These are phyloP conservation scores for Epinephelus fuscoguttatus DNA, from an alignment of 2,113 vertebrate genomes.

Conservation along the genomic window DNA sequence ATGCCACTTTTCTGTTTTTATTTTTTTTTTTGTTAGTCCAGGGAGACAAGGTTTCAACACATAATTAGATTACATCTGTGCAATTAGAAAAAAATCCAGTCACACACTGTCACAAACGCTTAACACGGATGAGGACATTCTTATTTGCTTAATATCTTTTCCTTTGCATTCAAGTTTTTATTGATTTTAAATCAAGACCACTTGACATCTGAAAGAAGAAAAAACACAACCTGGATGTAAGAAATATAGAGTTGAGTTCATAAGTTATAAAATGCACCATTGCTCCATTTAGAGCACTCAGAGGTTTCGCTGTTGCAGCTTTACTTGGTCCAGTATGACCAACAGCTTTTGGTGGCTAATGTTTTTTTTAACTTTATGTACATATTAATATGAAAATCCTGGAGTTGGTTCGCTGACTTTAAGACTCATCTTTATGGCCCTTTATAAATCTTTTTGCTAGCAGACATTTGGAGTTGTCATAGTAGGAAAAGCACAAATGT, in stretches of 20 bases:
- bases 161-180: background rate
- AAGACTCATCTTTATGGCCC: background rate
- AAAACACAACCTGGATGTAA: background rate
- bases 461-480: background rate
- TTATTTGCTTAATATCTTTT: background rate
- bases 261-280: background rate
- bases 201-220: background rate
- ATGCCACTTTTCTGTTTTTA: conserved; percentile 18
- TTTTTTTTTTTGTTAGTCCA: conserved; percentile 37
- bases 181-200: background rate
- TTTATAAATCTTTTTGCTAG: background rate
- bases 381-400: background rate
- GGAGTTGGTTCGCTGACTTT: background rate
- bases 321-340: background rate
- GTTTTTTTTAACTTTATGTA: background rate
- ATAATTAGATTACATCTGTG: conserved; percentile 54
- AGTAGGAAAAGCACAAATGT: background rate
- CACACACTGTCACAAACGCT: conserved; percentile 49
- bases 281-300: background rate
- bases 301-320: background rate
- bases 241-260: background rate
- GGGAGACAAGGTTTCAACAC: conserved; percentile 34
- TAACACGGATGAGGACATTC: background rate
- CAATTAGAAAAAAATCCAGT: conserved; percentile 15
- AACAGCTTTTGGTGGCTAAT: background rate